Base-by-base conservation (phyloP, 1,140 invertebrate genomes). In the Drosophila kikkawai region DNA sequence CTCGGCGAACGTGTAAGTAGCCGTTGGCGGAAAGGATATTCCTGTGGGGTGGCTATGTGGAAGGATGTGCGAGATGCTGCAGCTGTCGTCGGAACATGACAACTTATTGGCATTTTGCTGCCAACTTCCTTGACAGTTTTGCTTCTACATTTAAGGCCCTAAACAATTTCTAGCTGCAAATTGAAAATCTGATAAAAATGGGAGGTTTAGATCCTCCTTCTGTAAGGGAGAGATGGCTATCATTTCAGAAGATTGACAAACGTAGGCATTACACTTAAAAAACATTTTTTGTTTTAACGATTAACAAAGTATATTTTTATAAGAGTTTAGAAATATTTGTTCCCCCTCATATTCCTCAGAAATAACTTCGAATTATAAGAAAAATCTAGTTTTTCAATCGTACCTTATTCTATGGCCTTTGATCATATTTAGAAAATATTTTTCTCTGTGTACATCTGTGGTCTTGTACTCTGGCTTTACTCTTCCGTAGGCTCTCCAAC, bases 51-150 rank as follows among this genome's bases (percentile, higher is more conserved):
- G 36, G 41, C 22, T 19, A 34, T 41, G 39, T 64, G 51, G 37
- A 39, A 75, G 79, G 70, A 69, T 80, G 66, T 80, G 74, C 15
- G 70, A 61, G 55, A 63, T 75, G 50, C 59, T 80, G 78, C 78
- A 73, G 51, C 64, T 64, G 58, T 80, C 71, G 64, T 65, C 57
- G 61, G 13, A 53, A 73, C 58, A 60, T 80, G 79, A 80, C 79
- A 80, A 80, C 78, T 80, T 80, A 80, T 80, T 80, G 77, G 63
- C 78, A 53, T 75, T 73, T 75, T 58, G 73, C 67, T 76, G 60
- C 47, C 73, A 55, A 45, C 12, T 57, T 56, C n/a, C 55, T 42
- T 67, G 48, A 39, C 53, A 39, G 60, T 75, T 39, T 66, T 39
- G 36, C 47, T 41, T 53, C 26, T 45, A 32, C 47, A 32, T 69